Base-by-base conservation (phyloP, 2,888 invertebrate species). In the Cancer borealis region DNA sequence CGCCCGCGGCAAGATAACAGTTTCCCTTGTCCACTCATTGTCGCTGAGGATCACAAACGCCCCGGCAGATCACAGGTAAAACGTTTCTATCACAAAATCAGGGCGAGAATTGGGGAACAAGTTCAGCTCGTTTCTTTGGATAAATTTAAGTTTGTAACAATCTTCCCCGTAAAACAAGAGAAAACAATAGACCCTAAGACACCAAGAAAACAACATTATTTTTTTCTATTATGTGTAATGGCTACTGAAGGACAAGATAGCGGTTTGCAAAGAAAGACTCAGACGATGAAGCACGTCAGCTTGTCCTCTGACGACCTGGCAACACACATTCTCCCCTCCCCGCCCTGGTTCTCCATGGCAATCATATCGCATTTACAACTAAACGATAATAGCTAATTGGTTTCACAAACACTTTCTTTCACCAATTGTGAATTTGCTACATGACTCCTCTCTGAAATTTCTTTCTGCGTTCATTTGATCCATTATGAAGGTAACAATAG, bases 11-110 rank as follows among this genome's bases (percentile, higher is more conserved):
- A 79, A 79, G 17, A n/a, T 79, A 6, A 6, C 26, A 26, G 4
- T 26, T 79, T 79, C 5, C 60, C 60, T 66, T 17, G 60, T 66
- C 54, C 26, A n/a, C 79, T 79, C 26, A 79, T 6, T 30, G 79
- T 26, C 26, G 26, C 79, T 6, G n/a, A 79, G 79, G 79, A 79
- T 79, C 79, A 79, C 26, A 79, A 79, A 79, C 79, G 79, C 79
- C 79, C 79, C 26, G 79, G 5, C 79, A 79, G 79, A 79, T 79
- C 79, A 79, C 79, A 79, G 79, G 79, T 12, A 26, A 79, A 79
- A 79, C 26, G 26, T 79, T 79, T 79, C 79, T 79, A 79, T 79
- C 79, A 79, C 79, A 79, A 26, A 79, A 30, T 79, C 26, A 26
- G 79, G 79, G 79, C 79, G 26, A 26, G 26, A n/a, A 26, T 5